phyloP scores from a whole-genome alignment of 2,888 invertebrate genomes.

The Athrips mouffetella region DNA sequence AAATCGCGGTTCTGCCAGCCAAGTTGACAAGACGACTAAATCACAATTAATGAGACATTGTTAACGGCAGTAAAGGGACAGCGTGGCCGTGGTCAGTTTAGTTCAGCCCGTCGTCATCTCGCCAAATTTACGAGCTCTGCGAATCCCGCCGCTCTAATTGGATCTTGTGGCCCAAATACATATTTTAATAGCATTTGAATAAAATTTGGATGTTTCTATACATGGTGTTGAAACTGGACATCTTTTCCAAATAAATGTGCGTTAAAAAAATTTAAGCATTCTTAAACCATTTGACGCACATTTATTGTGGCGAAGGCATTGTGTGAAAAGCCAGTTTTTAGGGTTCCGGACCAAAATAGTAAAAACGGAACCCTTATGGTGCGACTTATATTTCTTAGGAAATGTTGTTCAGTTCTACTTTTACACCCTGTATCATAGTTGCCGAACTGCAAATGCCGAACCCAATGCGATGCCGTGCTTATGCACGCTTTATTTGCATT shows the following conservation, averaged over 20 bases:
- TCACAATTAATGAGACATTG: constrained; percentile 35
- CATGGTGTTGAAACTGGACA: too few species aligned
- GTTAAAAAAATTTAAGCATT: too few species aligned
- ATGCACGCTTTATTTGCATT: constrained; percentile 16
- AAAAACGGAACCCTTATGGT: too few species aligned
- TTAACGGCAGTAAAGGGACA: constrained; percentile 29
- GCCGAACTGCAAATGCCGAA: constrained; percentile 24
- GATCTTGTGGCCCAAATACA: constrained; percentile 28
- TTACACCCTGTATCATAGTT: constrained; percentile 26
- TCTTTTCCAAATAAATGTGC: too few species aligned
- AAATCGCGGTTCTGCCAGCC: constrained; percentile 8
- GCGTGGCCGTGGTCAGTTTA: constrained; percentile 38
- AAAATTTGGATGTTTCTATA: constrained; percentile 38
- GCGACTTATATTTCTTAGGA: too few species aligned
- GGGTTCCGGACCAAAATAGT: too few species aligned
- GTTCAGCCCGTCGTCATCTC: constrained; percentile 40
- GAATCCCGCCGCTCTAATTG: constrained; percentile 45
- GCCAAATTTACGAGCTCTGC: constrained; percentile 46
- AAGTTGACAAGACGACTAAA: constrained; percentile 22
- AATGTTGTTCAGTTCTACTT: too few species aligned
- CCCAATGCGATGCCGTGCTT: too few species aligned
- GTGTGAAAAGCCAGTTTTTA: too few species aligned
- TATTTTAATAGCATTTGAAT: constrained; percentile 41
- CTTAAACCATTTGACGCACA: too few species aligned
- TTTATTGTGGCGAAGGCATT: too few species aligned